Conservation (phyloP, 2,888 invertebrate genomes). For the Tuta absoluta region DNA sequence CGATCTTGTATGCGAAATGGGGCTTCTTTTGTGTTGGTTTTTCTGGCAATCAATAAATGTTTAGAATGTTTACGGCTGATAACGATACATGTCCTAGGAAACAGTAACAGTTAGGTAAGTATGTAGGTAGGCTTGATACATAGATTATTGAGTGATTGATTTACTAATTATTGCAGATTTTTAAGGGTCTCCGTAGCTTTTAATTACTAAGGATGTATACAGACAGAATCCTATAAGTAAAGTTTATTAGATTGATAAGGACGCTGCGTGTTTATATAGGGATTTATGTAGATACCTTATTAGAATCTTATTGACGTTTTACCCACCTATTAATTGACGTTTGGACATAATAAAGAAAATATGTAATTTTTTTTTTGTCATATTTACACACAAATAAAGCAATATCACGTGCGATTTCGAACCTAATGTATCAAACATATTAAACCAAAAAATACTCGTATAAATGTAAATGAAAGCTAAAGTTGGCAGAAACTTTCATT, state of each 20-base stretch:
- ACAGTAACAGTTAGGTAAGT: too few relatives aligned
- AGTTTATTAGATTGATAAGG: too few relatives aligned
- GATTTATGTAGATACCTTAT: not conserved
- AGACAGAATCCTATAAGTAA: too few relatives aligned
- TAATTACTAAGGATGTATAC: too few relatives aligned
- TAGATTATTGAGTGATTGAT: too few relatives aligned
- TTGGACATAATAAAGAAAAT: not conserved
- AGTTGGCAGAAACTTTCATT: not conserved
- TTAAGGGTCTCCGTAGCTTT: too few relatives aligned
- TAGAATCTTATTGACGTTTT: not conserved
- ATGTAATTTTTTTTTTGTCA: not conserved
- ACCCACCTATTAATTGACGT: not conserved
- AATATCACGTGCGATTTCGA: not conserved
- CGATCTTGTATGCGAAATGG: constrained; percentile 46
- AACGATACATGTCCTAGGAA: not conserved
- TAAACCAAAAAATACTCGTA: not conserved
- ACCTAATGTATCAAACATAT: not conserved
- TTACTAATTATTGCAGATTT: too few relatives aligned
- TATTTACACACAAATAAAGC: not conserved
- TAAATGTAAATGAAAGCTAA: not conserved
- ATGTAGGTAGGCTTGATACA: not conserved
- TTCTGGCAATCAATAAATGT: constrained; percentile 14
- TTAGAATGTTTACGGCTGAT: not conserved
- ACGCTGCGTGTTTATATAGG: too few relatives aligned
- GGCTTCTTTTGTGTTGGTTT: constrained; percentile 12